A percentile compares a stretch with the other conserved stretches of the same genome.
These are phyloP conservation scores for Monochamus saltuarius DNA, from an alignment of 1,140 invertebrate genomes.

Conservation along the genomic window DNA sequence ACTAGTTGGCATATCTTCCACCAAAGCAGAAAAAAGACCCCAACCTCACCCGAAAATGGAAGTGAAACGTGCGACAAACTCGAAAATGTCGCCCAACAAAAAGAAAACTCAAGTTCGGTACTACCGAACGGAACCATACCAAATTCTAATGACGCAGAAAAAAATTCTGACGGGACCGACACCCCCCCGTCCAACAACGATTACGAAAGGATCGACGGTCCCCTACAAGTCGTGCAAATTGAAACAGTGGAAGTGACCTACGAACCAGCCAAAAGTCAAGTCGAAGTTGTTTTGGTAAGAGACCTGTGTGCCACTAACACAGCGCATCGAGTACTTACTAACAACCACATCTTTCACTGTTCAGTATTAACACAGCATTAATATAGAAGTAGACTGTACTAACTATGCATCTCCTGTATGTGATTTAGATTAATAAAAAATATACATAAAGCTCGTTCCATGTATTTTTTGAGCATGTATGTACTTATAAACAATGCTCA, in stretches of 20 bases:
- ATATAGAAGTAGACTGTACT: no score
- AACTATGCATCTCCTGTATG: no score
- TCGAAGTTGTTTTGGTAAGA: constrained; percentile 39
- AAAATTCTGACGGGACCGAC: not conserved
- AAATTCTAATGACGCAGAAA: constrained; percentile 16
- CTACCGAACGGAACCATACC: constrained; percentile 3
- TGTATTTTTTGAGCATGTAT: no score
- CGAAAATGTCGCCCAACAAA: constrained; percentile 7
- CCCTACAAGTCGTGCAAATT: constrained; percentile 30
- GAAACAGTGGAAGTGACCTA: constrained; percentile 36
- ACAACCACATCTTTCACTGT: no score
- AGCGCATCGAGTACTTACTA: no score
- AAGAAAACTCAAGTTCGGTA: constrained; percentile 15
- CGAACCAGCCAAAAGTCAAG: constrained; percentile 31
- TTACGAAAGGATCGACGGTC: constrained; percentile 13
- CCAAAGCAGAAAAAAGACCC: constrained; percentile 52
- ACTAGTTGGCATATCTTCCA: constrained; percentile 63
- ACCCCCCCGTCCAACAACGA: constrained; percentile 18
- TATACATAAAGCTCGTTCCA: no score
- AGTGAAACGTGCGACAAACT: constrained; percentile 32
- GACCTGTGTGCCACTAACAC: not conserved
- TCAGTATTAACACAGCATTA: no score
- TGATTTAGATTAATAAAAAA: no score
- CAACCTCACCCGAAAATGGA: constrained; percentile 4
- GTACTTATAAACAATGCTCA: no score